Percentiles rank a stretch among this genome's conserved stretches.
Evolutionary conservation across 2,888 invertebrate genomes (phyloP).

Genomic region (Chorisops tibialis): DNA sequence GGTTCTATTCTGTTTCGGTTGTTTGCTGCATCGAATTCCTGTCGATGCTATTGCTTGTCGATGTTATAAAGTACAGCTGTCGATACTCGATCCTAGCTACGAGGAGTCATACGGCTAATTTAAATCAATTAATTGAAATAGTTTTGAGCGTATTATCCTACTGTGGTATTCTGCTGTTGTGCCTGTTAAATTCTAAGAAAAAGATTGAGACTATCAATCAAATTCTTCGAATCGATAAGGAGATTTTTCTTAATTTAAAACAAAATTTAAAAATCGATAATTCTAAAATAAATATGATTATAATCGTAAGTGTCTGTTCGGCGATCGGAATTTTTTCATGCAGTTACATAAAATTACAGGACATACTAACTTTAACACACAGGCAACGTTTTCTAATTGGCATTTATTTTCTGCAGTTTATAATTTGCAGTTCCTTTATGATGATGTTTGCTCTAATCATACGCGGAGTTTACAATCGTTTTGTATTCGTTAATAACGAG

Average conservation of each 20-base stretch:
- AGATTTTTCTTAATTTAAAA: conserved; percentile 41
- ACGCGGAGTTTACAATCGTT: neutral
- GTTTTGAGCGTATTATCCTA: conserved; percentile 44
- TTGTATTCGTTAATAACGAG: neutral
- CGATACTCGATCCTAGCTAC: neutral
- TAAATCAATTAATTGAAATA: conserved; percentile 47
- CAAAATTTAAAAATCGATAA: conserved; percentile 37
- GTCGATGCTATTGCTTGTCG: neutral
- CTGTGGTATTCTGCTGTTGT: conserved; percentile 41
- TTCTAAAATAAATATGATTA: conserved; percentile 33
- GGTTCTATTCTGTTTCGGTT: neutral
- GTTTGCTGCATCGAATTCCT: neutral
- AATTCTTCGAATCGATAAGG: conserved; percentile 43
- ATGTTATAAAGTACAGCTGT: neutral
- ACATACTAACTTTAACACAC: neutral
- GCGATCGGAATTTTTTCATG: neutral
- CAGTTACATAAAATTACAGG: neutral
- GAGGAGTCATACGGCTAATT: conserved; percentile 37
- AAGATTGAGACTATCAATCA: conserved; percentile 45
- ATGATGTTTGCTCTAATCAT: neutral
- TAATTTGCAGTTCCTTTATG: neutral
- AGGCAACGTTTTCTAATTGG: neutral
- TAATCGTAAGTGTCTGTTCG: neutral
- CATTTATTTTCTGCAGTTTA: neutral
- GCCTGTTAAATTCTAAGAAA: conserved; percentile 40